Conservation (phyloP, 2,888 invertebrate species). For the Trachelus stipa region DNA sequence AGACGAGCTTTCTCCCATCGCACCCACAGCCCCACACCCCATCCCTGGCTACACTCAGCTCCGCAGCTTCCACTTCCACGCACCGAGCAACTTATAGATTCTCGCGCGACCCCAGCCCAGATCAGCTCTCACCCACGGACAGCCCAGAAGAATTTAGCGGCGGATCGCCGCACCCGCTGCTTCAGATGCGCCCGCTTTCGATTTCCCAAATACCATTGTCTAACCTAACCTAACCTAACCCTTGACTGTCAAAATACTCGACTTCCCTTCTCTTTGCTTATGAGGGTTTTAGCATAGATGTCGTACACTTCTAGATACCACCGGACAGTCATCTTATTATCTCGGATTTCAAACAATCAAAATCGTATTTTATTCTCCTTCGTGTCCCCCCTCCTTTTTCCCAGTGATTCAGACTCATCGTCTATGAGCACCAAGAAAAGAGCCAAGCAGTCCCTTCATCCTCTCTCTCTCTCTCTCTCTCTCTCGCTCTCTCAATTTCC, state of each 20-base stretch:
- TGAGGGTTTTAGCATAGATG: neutral
- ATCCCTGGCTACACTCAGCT: neutral
- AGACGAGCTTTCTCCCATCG: constrained; percentile 25
- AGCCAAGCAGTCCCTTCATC: too few relatives aligned
- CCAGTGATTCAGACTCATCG: too few relatives aligned
- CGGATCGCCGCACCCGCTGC: neutral
- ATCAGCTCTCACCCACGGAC: neutral
- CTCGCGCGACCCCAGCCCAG: neutral
- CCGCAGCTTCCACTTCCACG: too few relatives aligned
- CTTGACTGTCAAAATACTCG: neutral
- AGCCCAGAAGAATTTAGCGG: neutral
- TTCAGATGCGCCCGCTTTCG: neutral
- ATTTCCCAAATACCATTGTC: neutral
- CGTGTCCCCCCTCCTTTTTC: neutral
- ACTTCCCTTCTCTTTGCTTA: neutral
- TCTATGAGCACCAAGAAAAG: too few relatives aligned
- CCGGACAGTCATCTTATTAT: neutral
- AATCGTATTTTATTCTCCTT: neutral
- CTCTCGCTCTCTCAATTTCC: too few relatives aligned
- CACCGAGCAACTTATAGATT: too few relatives aligned
- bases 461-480: too few relatives aligned
- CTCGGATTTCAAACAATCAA: neutral
- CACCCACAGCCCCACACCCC: too few relatives aligned
- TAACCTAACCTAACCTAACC: neutral
- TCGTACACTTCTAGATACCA: neutral